Base-by-base conservation (phyloP, 2,888 invertebrate genomes). In the Drosophila limbata region DNA sequence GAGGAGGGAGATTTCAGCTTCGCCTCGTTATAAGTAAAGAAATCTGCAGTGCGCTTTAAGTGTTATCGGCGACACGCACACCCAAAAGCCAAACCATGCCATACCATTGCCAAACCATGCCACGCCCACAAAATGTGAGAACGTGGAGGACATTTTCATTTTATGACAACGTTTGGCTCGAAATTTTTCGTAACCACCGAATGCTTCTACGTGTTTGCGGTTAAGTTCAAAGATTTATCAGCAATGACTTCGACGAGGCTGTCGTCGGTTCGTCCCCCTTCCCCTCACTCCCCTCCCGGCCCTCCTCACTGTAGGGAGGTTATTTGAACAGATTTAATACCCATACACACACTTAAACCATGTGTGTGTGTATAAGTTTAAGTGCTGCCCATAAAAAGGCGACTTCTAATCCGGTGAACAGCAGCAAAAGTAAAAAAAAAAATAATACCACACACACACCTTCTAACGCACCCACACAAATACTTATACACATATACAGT, bases 151-250 rank as follows among this genome's bases (percentile, higher is more conserved):
- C 88, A 88, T 88, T 85, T 88, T 85, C 87, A 85, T 85, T 85
- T 85, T 85, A 85, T 88, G 88, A 85, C 88, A 85, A 73, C 88
- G 88, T 77, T 81, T 81, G 78, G 76, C 69, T 78, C 53, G 60
- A 78, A 74, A 71, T 76, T 81, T 59, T 73, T 48, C 80, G 78
- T 82, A 88, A 87, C 85, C 87, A 75, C 81, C 84, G 89, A 86
- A 86, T 87, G 87, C 87, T 87, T 74, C 87, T 86, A 86, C 87
- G 85, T 86, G 85, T 86, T 86, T 88, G 85, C 79, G 85, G 85
- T 80, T 82, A 85, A 88, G 89, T 86, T 86, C 85, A 86, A 86
- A 86, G 85, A 86, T 86, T 86, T 86, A 85, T 85, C 85, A 88
- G 87, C 78, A 84, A 85, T 85, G 85, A 86, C 81, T 84, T 84